Evolutionary conservation across 1,140 invertebrate species (phyloP), one percentile per base, ranked within the genome.

Genomic region (Solenopsis fugax): DNA sequence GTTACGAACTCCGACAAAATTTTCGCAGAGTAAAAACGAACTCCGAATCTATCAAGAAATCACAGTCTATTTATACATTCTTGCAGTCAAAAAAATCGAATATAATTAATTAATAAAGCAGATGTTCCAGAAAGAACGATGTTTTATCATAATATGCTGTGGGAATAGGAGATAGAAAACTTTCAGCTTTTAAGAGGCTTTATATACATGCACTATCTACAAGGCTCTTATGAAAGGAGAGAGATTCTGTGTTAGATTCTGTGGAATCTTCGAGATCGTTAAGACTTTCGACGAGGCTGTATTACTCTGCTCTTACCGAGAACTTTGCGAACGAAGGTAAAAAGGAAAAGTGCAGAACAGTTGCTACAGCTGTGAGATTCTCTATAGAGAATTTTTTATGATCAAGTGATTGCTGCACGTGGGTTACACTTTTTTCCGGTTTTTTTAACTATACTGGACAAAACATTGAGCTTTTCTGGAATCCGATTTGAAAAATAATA

Each of bases 231-330:
- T 56, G 48, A 75, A 78, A 85, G 88, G 58, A n/a, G n/a, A n/a
- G n/a, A n/a, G n/a, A n/a, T n/a, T n/a, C n/a, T n/a, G n/a, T n/a
- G n/a, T n/a, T 88, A 80, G 84, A 84, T 73, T 62, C 67, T 72
- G 41, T 72, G 41, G 77, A 76, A 90, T 90, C 78, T 78, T 60
- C 50, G 88, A 54, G 88, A 87, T 90, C 88, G 88, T 90, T 90
- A 90, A 89, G 89, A 89, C 88, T 90, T 90, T 90, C 77, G 85
- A 90, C 78, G 89, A 89, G 85, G 34, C 56, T 67, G 84, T 73
- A 86, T 71, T 73, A 76, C 80, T 71, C 84, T 90, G 84, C 69
- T 87, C 88, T 89, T 78, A 85, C 58, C 72, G 65, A 76, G 62
- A 90, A 90, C 80, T 88, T 88, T 54, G 54, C 21, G 48, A 13